phyloP scores from a whole-genome alignment of 2,113 vertebrate genomes.

The Calcarius ornatus region DNA sequence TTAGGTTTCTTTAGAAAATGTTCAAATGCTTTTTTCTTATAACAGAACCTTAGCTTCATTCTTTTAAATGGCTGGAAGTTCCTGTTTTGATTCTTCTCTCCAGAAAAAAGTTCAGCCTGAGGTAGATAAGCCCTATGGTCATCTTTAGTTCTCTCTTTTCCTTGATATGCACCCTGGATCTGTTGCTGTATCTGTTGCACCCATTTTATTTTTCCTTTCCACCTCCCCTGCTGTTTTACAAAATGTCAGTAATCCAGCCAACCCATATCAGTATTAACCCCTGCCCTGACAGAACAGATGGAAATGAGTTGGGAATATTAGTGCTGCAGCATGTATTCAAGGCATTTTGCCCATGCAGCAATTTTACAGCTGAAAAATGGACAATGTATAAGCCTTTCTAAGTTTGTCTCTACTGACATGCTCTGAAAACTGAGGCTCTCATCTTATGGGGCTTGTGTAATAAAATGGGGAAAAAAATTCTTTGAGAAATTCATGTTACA shows the following conservation, averaged over 20 bases:
- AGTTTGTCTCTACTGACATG: neutral
- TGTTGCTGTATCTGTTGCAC: neutral
- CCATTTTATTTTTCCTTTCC: neutral
- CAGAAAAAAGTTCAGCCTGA: slow-evolving; percentile 22
- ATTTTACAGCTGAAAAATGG: neutral
- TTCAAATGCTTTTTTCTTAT: neutral
- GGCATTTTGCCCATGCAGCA: neutral
- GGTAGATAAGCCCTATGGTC: neutral
- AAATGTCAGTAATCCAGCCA: neutral
- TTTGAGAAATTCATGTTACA: neutral
- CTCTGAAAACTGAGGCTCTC: neutral
- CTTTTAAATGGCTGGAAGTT: slow-evolving; percentile 11
- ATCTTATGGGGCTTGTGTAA: neutral
- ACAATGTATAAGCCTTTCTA: neutral
- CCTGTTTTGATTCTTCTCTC: neutral
- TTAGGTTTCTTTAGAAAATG: slow-evolving; percentile 11
- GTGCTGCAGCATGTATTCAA: neutral
- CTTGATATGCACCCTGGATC: neutral
- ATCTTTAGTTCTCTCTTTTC: neutral
- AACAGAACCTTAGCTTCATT: neutral
- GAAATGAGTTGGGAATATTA: neutral
- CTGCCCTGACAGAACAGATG: neutral
- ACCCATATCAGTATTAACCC: neutral
- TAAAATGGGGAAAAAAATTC: neutral
- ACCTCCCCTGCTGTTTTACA: neutral